phyloP scores from a whole-genome alignment of 1,140 invertebrate genomes.

The Orchesella cincta region DNA sequence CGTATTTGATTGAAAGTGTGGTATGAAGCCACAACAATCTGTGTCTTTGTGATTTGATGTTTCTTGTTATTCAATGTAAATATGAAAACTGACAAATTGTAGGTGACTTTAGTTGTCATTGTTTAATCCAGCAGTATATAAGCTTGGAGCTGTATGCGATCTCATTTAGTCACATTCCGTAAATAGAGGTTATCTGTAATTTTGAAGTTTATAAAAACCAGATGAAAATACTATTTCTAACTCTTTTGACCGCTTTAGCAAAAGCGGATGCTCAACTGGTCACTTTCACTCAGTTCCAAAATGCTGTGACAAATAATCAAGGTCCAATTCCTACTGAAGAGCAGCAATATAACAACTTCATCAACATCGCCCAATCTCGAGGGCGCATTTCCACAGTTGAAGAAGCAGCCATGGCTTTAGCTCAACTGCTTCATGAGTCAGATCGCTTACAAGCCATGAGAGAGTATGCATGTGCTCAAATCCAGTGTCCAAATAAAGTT shows the following conservation, averaged over 20 bases:
- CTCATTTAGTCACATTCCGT: background rate
- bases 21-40: no score
- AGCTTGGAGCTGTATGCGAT: background rate
- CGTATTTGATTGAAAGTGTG: no score
- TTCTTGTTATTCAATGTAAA: no score
- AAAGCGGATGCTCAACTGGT: background rate
- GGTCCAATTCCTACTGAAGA: background rate
- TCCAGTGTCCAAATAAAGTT: slow-evolving; percentile 43
- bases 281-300: background rate
- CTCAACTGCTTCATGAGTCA: slow-evolving; percentile 39
- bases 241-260: background rate
- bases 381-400: slow-evolving; percentile 35
- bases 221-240: background rate
- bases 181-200: background rate
- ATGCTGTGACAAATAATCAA: background rate
- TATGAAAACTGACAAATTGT: no score
- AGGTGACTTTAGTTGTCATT: no score
- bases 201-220: background rate
- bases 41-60: no score
- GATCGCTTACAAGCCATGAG: slow-evolving; percentile 37
- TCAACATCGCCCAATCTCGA: background rate
- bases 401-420: slow-evolving; percentile 38
- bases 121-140: no score
- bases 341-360: slow-evolving; percentile 34
- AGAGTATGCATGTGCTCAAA: slow-evolving; percentile 40